Conservation (phyloP, 2,888 invertebrate genomes). For the Hoplodrina ambigua region DNA sequence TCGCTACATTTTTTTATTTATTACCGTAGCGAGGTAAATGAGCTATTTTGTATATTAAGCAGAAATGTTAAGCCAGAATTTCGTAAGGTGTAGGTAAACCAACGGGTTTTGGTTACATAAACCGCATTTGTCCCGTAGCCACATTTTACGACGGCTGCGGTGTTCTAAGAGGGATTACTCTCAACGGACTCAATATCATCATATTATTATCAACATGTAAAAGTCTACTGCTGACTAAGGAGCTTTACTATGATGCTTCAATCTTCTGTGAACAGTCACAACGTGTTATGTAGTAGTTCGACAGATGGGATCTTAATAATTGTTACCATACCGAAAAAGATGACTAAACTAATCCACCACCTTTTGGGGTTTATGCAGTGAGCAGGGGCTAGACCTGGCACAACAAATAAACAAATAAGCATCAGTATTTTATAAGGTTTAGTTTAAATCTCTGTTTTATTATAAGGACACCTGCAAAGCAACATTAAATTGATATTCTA, state of each 20-base stretch:
- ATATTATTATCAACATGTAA: slow-evolving; percentile 25
- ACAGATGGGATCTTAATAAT: not conserved
- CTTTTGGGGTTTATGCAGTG: not conserved
- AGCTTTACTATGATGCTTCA: slow-evolving; percentile 3
- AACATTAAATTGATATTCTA: slow-evolving; percentile 20
- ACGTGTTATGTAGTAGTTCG: not conserved
- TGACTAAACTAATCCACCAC: no score
- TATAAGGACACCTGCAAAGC: not conserved
- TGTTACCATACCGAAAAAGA: not conserved
- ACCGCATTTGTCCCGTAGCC: slow-evolving; percentile 26
- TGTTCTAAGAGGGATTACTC: slow-evolving; percentile 38
- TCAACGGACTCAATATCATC: slow-evolving; percentile 34
- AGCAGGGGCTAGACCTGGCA: not conserved
- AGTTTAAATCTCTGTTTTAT: slow-evolving; percentile 18
- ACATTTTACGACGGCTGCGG: slow-evolving; percentile 40
- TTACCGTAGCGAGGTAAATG: slow-evolving; percentile 30
- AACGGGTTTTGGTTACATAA: slow-evolving; percentile 33
- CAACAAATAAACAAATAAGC: not conserved
- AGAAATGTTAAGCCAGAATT: slow-evolving; percentile 19
- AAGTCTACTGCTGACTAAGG: slow-evolving; percentile 10
- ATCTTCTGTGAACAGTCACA: not conserved
- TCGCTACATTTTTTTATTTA: slow-evolving; percentile 49
- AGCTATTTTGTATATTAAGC: slow-evolving; percentile 31
- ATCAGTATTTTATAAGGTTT: not conserved
- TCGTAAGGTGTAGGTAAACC: slow-evolving; percentile 21